Conservation (phyloP, 2,797 vertebrate species). For the Margarornis squamiger region DNA sequence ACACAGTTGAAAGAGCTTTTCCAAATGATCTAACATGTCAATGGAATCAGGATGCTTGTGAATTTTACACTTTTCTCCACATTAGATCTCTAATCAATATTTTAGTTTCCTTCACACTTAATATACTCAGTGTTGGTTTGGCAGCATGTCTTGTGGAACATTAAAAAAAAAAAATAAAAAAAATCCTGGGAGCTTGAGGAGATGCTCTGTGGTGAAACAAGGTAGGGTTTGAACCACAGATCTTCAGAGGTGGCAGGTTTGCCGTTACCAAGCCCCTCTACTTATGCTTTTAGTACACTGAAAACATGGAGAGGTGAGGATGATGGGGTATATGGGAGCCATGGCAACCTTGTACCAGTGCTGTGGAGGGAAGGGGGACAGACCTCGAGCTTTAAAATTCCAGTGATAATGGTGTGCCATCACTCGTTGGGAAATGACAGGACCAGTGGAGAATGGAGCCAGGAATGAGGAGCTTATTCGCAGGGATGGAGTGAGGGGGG, state of each 20-base stretch:
- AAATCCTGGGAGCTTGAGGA: not conserved
- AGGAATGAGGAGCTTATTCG: constrained; percentile 63
- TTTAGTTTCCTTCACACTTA: constrained; percentile 22
- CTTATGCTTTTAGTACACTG: not conserved
- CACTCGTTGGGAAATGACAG: constrained; percentile 11
- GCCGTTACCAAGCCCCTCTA: not conserved
- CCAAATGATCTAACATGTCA: constrained; percentile 7
- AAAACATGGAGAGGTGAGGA: not conserved
- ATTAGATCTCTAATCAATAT: constrained; percentile 22
- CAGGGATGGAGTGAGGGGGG: constrained; percentile 12
- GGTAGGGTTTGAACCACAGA: not conserved
- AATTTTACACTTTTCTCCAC: constrained; percentile 34
- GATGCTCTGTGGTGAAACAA: not conserved
- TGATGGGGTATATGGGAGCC: not conserved
- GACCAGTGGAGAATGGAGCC: constrained; percentile 64
- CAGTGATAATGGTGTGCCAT: constrained; percentile 32
- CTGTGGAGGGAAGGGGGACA: not conserved
- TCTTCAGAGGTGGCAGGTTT: not conserved
- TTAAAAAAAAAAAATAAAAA: not conserved
- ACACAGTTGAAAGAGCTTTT: constrained; percentile 13
- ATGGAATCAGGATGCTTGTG: constrained; percentile 3
- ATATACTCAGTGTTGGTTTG: not conserved
- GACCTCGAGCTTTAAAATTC: not conserved
- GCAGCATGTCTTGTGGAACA: not conserved
- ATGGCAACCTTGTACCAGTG: not conserved